Conservation (phyloP, 2,113 vertebrate genomes). For the Paedocypris sp. region DNA sequence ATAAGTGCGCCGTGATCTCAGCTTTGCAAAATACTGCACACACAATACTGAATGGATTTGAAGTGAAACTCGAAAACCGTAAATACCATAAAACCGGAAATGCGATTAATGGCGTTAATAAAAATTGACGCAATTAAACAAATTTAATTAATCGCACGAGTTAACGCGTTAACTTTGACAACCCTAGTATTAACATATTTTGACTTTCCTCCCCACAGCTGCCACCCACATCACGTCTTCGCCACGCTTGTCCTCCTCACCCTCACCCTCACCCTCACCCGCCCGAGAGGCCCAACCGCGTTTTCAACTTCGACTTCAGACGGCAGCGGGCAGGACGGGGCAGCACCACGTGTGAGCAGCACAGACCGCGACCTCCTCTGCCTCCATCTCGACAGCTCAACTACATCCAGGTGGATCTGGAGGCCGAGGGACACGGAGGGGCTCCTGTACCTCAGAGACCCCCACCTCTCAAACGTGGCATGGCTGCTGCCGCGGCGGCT, state of each 20-base stretch:
- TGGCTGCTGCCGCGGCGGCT: slow-evolving; percentile 38
- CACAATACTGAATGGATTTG: no score
- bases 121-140: no score
- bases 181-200: no score
- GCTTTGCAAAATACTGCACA: no score
- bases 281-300: slow-evolving; percentile 52
- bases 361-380: slow-evolving; percentile 65
- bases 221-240: slow-evolving; percentile 23
- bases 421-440: slow-evolving; percentile 61
- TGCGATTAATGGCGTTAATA: no score
- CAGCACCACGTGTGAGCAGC: slow-evolving; percentile 50
- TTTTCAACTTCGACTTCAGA: slow-evolving; percentile 92
- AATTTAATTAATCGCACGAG: no score
- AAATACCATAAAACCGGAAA: no score
- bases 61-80: no score
- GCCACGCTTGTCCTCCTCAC: slow-evolving; percentile 45
- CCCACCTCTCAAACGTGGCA: slow-evolving; percentile 56
- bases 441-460: slow-evolving; percentile 56
- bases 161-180: no score
- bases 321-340: slow-evolving; percentile 49
- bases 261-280: slow-evolving; percentile 52
- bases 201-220: slow-evolving; percentile 8
- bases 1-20: no score
- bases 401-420: slow-evolving; percentile 97
- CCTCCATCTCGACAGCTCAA: slow-evolving; percentile 86